Base-by-base conservation (phyloP, 2,888 invertebrate species). In the Torymus tubicola region DNA sequence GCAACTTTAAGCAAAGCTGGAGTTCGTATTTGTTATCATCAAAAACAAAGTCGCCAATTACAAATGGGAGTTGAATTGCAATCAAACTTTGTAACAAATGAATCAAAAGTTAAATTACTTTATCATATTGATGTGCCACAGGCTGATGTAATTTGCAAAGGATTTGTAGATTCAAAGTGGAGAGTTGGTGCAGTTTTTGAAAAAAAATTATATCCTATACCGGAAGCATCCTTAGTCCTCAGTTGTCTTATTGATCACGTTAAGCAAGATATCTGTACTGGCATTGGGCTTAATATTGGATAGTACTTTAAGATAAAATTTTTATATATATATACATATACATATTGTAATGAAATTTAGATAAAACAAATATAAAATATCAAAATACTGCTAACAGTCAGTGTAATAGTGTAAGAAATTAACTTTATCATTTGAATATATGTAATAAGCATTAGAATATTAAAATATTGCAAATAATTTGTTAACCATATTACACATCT, bases 1-100 rank as follows among this genome's bases (percentile, higher is more conserved):
- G 94, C 95, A 3, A 95, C 96, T 0, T 68, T 96, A 2, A 88
- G 90, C 21, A 85, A 87, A 64, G 87, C 87, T 31, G 90, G 89
- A 12, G 55, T 93, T 14, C 94, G 94, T 84, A 86, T 93, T 0
- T 94, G 93, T 83, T 95, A 93, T 87, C 93, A 94, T 87, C 94
- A 94, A 78, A 93, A 93, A 86, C 92, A 93, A 16, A 93, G 92
- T 85, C 93, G 93, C 75, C 93, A 93, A 80, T 86, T 93, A 31
- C 93, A 94, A 86, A 85, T 95, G 81, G 95, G 95, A 1, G 93
- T 94, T 0, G 95, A 95, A 87, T 88, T 95, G 68, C 94, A 94
- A 85, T 93, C 94, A 1, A 94, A 93, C 87, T 87, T 93, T 74
- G 90, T 93, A 70, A 91, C 92, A 77, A 92, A 92, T 82, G 93